Evolutionary conservation across 35 echinoderm and acorn worm genomes (phyloP).

Genomic region (Stichopus chloronotus): DNA sequence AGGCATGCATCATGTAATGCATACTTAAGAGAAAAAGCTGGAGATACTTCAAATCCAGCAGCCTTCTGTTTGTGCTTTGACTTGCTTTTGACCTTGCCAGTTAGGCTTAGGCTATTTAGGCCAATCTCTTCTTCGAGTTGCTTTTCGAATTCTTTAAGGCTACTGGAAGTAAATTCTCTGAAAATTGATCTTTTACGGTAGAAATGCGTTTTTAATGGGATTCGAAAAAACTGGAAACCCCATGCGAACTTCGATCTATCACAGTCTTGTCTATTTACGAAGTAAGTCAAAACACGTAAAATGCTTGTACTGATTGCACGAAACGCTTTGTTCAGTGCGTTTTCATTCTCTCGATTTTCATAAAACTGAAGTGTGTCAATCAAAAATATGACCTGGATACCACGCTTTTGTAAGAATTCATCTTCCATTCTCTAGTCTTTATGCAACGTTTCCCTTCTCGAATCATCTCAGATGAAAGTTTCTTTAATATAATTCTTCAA

Average conservation of each 20-base stretch:
- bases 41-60: conserved; percentile 16
- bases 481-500: background rate
- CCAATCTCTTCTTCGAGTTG: conserved; percentile 30
- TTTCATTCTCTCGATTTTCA: conserved; percentile 39
- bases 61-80: conserved; percentile 30
- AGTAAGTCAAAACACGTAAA: conserved; percentile 45
- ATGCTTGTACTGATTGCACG: conserved; percentile 48
- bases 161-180: conserved; percentile 18
- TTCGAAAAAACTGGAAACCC: conserved; percentile 50
- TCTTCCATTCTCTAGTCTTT: background rate
- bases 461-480: background rate
- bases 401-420: background rate
- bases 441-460: too few relatives aligned
- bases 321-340: conserved; percentile 36
- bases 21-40: conserved; percentile 50
- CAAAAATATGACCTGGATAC: conserved; percentile 57
- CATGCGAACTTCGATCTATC: conserved; percentile 41
- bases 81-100: conserved; percentile 9
- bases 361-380: conserved; percentile 46
- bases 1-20: conserved; percentile 47
- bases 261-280: conserved; percentile 32
- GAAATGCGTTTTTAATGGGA: conserved; percentile 46
- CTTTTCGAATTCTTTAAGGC: conserved; percentile 31
- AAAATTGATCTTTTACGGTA: conserved; percentile 32
- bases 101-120: background rate